These are phyloP conservation scores for Prionailurus bengalensis DNA, from an alignment of 2,113 vertebrate species.

Conservation along the genomic window DNA sequence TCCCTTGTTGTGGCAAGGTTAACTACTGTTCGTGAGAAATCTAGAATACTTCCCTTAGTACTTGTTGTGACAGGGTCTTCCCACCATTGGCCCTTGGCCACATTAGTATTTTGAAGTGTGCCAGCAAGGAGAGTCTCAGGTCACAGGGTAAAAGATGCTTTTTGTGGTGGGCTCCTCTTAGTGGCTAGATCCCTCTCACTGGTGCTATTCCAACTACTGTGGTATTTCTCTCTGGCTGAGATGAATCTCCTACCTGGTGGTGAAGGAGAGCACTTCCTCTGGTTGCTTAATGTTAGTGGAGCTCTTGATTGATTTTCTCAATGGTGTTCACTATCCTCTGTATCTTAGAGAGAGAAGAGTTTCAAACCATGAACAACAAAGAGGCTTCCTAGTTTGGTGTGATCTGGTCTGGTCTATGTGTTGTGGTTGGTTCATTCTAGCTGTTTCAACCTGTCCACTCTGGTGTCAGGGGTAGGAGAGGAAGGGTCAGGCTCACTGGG, in stretches of 20 bases:
- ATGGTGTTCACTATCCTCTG: neutral
- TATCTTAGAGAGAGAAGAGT: neutral
- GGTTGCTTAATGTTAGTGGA: neutral
- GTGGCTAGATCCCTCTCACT: neutral
- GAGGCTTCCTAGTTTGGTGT: neutral
- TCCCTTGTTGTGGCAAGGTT: neutral
- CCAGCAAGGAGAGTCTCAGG: neutral
- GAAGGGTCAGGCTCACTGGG: neutral
- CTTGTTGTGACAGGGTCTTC: neutral
- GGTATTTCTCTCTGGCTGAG: neutral
- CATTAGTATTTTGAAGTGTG: neutral
- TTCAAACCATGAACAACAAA: neutral
- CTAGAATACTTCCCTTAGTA: neutral
- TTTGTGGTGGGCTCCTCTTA: neutral
- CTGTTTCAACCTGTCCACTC: neutral
- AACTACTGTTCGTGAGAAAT: neutral
- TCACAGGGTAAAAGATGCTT: neutral
- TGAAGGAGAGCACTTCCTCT: neutral
- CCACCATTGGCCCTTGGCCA: neutral
- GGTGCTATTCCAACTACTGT: neutral
- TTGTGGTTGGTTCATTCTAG: neutral
- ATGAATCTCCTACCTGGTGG: neutral
- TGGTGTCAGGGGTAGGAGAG: neutral
- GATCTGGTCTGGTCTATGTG: neutral
- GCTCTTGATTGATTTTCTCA: neutral